Evolutionary conservation across 2,797 vertebrate species (phyloP).

Genomic region (Betta splendens): DNA sequence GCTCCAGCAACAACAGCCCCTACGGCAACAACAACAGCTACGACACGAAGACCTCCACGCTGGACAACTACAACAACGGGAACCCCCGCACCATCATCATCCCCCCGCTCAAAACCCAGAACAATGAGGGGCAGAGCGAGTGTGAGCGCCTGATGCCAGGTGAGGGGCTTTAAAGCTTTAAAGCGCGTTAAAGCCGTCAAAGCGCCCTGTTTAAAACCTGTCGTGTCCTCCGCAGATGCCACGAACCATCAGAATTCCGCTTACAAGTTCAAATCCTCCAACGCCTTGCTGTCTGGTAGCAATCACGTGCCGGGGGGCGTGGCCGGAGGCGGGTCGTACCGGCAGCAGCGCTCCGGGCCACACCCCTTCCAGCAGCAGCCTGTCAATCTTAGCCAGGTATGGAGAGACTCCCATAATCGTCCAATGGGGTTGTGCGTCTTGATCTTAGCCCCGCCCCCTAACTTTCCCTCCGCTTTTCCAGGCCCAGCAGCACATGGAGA

Average conservation of each 20-base stretch:
- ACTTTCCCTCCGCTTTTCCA: slow-evolving; percentile 58
- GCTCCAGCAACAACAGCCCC: slow-evolving; percentile 95
- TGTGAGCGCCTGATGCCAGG: slow-evolving; percentile 93
- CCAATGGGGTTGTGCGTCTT: no score
- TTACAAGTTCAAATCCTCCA: slow-evolving; percentile 96
- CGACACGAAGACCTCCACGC: slow-evolving; percentile 87
- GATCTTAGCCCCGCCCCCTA: no score
- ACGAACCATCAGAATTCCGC: slow-evolving; percentile 91
- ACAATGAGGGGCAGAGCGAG: slow-evolving; percentile 87
- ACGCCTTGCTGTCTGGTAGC: slow-evolving; percentile 87
- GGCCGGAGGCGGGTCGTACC: slow-evolving; percentile 86
- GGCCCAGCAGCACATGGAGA: slow-evolving; percentile 97
- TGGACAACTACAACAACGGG: slow-evolving; percentile 88
- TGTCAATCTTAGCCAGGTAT: slow-evolving; percentile 99
- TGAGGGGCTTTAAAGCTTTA: no score
- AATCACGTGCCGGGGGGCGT: slow-evolving; percentile 88
- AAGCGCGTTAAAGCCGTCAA: no score
- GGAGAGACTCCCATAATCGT: slow-evolving; percentile 9
- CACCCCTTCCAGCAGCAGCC: slow-evolving; percentile 97
- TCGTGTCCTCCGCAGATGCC: slow-evolving; percentile 75
- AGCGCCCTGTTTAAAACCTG: background rate
- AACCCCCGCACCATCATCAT: slow-evolving; percentile 97
- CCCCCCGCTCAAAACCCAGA: slow-evolving; percentile 94
- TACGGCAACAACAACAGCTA: slow-evolving; percentile 86
- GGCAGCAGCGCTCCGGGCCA: slow-evolving; percentile 91